Conservation (phyloP, 2,113 vertebrate species). For the Gavia stellata region DNA sequence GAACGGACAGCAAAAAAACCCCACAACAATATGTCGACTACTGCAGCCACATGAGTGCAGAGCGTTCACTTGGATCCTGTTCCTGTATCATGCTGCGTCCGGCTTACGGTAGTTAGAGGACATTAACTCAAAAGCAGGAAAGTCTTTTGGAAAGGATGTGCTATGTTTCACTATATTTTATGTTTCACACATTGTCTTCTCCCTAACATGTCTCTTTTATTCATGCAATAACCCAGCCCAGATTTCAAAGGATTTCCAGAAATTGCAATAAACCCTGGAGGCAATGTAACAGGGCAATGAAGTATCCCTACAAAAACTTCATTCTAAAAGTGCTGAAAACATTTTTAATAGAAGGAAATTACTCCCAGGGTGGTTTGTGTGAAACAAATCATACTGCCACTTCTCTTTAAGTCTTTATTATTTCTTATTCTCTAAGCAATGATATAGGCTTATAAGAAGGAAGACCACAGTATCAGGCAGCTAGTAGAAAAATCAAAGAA, state of each 20-base stretch:
- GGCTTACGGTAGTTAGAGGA: background rate
- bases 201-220: background rate
- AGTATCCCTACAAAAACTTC: background rate
- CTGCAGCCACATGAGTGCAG: background rate
- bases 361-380: background rate
- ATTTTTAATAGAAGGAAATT: background rate
- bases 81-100: background rate
- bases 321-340: background rate
- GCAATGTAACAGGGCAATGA: background rate
- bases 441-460: background rate
- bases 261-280: background rate
- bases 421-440: background rate
- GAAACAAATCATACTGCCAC: background rate
- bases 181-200: background rate
- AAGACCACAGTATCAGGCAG: background rate
- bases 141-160: background rate
- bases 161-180: background rate
- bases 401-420: background rate
- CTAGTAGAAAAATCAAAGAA: background rate
- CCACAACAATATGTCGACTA: background rate
- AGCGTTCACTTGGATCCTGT: background rate
- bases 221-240: background rate
- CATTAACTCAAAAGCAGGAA: background rate
- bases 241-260: background rate
- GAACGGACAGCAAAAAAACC: background rate